phyloP scores from a whole-genome alignment of 2,113 vertebrate species.

The Argyrosomus japonicus region DNA sequence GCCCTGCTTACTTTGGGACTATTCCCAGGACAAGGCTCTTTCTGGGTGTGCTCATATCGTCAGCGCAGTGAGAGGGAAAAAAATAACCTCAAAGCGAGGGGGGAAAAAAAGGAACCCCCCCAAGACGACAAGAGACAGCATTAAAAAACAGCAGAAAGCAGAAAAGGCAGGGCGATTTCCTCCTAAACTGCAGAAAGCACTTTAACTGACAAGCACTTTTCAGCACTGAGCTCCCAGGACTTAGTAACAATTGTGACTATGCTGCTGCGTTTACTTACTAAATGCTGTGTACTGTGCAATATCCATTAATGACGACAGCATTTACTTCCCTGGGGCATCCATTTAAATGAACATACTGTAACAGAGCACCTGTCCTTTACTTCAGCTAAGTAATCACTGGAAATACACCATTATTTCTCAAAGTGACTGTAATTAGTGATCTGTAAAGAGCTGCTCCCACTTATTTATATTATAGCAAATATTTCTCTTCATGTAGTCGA shows the following conservation, averaged over 20 bases:
- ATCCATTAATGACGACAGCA: conserved; percentile 17
- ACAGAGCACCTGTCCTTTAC: not conserved
- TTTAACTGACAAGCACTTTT: conserved; percentile 48
- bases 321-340: conserved; percentile 7
- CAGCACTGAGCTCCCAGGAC: conserved; percentile 42
- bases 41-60: conserved; percentile 61
- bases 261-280: conserved; percentile 28
- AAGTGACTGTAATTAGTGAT: not conserved
- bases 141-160: conserved; percentile 15
- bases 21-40: conserved; percentile 80
- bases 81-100: conserved; percentile 54
- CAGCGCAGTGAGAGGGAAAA: conserved; percentile 43
- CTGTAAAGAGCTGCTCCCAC: not conserved
- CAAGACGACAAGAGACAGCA: conserved; percentile 50
- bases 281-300: not conserved
- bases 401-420: not conserved
- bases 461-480: not conserved
- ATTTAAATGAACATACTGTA: conserved; percentile 24
- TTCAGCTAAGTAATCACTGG: conserved; percentile 6
- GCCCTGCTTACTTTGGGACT: conserved; percentile 78
- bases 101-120: conserved; percentile 11
- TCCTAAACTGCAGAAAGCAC: conserved; percentile 40
- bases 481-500: not conserved
- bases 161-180: conserved; percentile 38
- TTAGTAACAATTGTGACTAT: conserved; percentile 48